Evolutionary conservation across 2,888 invertebrate genomes (phyloP), one percentile per base, ranked within the genome.

Genomic region (Acleris holmiana): DNA sequence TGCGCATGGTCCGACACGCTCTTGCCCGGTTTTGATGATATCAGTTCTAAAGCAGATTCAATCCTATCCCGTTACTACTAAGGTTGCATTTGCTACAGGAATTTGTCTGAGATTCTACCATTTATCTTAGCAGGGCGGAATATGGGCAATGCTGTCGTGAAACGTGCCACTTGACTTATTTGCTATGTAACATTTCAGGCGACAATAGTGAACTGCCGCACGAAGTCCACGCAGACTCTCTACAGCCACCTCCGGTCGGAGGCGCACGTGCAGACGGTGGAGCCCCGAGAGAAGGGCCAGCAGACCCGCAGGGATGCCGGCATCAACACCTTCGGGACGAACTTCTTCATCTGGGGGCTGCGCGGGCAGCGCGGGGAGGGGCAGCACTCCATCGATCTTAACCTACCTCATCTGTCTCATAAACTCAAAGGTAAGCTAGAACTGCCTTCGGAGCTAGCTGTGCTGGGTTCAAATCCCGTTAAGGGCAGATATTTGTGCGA

Each of bases 141-240:
- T n/a, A n/a, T n/a, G n/a, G n/a, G n/a, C n/a, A n/a, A n/a, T n/a
- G n/a, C n/a, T n/a, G n/a, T n/a, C n/a, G n/a, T n/a, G n/a, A n/a
- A n/a, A n/a, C n/a, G n/a, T n/a, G 10, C 10, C 29, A 10, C 10
- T 8, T 7, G 7, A 25, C 29, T 29, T 29, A 29, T 29, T 40
- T 25, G 7, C 17, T 6, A 51, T 17, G 8, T 29, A 21, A n/a
- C 4, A 25, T 17, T 49, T 72, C 82, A 95, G 95, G 94, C 95
- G 0, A 89, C 90, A 53, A 91, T 96, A 72, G 92, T 94, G 4
- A 94, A 93, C 67, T 94, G 94, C 69, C 81, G 85, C 41, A 96
- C 97, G 0, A 94, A 94, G 72, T 95, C 96, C 8, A 94, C 95
- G 0, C 96, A 96, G 85, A 96, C 96, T 0, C 71, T 91, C 67